Conservation (phyloP, 2,113 vertebrate species). For the Tyrannus savana region DNA sequence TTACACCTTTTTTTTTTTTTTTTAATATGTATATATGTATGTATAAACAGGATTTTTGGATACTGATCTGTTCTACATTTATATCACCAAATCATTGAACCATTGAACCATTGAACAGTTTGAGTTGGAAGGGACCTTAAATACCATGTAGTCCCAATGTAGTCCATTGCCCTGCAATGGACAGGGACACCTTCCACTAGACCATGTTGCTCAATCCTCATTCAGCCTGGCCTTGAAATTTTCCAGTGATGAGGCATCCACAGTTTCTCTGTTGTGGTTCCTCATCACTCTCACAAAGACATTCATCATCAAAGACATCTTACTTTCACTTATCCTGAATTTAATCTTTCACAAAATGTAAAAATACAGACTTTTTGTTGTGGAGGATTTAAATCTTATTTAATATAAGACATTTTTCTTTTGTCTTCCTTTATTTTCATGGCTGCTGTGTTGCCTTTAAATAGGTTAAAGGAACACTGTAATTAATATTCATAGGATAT, state of each 20-base stretch:
- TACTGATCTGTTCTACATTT: not conserved
- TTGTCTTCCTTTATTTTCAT: not conserved
- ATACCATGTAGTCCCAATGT: too few species aligned
- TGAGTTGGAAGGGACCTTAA: not conserved
- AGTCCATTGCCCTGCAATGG: not conserved
- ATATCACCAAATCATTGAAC: not conserved
- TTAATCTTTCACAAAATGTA: not conserved
- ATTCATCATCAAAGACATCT: not conserved
- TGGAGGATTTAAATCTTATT: not conserved
- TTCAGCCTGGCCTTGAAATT: not conserved
- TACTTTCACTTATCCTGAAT: not conserved
- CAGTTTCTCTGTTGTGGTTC: not conserved
- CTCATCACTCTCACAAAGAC: not conserved
- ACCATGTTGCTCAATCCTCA: not conserved
- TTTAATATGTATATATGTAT: not conserved
- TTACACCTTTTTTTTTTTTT: not conserved
- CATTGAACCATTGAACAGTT: not conserved
- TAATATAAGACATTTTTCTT: not conserved
- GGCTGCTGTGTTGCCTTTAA: not conserved
- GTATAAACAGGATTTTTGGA: not conserved
- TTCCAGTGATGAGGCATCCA: not conserved
- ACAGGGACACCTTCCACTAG: not conserved
- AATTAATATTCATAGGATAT: not conserved
- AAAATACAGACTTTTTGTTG: not conserved
- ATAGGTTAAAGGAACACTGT: not conserved